Conservation (phyloP, 2,888 invertebrate species). For the Lycocerus yunnanus region DNA sequence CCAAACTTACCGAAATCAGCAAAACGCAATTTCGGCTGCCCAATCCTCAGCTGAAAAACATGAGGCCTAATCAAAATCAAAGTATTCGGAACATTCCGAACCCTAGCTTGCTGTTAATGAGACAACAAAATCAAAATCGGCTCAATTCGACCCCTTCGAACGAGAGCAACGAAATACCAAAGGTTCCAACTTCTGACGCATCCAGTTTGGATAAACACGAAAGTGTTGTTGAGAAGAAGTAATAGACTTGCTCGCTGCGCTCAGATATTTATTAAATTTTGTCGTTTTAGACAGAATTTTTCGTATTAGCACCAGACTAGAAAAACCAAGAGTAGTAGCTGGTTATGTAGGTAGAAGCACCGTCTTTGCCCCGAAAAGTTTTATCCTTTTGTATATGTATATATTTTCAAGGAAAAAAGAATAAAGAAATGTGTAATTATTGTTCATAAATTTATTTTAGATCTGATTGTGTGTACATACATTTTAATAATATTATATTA, state of each 20-base stretch:
- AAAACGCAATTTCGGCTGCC: slow-evolving; percentile 48
- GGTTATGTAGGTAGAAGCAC: background rate
- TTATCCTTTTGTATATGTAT: background rate
- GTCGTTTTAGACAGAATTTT: background rate
- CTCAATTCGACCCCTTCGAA: slow-evolving; percentile 36
- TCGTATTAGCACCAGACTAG: background rate
- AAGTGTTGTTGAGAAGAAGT: background rate
- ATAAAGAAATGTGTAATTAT: background rate
- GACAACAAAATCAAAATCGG: slow-evolving; percentile 58
- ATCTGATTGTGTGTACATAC: background rate
- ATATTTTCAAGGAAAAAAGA: background rate
- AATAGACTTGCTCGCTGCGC: background rate
- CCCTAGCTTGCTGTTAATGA: slow-evolving; percentile 62
- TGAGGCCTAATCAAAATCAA: slow-evolving; percentile 59
- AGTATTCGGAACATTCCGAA: slow-evolving; percentile 68
- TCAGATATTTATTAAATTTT: background rate
- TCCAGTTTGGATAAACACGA: background rate
- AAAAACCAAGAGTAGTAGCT: background rate
- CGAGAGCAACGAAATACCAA: background rate
- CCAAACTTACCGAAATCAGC: slow-evolving; percentile 57
- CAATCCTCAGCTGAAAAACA: slow-evolving; percentile 44
- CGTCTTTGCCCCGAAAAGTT: background rate
- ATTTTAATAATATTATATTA: background rate
- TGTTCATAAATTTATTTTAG: background rate
- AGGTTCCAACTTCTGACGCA: background rate